These are phyloP conservation scores for Zaprionus camerounensis DNA, from an alignment of 1,140 invertebrate species.

Conservation along the genomic window DNA sequence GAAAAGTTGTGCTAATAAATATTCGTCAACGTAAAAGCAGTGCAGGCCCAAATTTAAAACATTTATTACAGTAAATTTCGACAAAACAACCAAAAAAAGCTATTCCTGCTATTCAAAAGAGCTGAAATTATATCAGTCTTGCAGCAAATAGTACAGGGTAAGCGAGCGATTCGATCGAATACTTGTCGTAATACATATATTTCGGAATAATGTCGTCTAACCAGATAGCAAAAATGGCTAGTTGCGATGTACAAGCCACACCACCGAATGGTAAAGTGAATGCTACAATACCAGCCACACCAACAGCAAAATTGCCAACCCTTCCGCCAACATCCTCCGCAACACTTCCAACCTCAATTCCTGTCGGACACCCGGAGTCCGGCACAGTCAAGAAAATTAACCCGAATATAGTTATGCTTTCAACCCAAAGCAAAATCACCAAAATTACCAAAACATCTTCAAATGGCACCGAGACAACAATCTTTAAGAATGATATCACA, in stretches of 20 bases:
- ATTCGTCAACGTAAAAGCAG: conserved; percentile 24
- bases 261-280: conserved; percentile 43
- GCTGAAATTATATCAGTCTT: conserved; percentile 59
- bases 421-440: background rate
- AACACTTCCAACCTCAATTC: background rate
- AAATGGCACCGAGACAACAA: background rate
- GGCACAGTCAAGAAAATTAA: background rate
- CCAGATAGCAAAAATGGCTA: conserved; percentile 57
- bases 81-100: conserved; percentile 37
- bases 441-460: background rate
- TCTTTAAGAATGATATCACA: background rate
- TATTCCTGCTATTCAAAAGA: conserved; percentile 32
- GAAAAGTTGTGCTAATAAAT: conserved; percentile 4
- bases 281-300: conserved; percentile 21
- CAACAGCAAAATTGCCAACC: background rate
- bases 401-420: background rate
- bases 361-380: background rate
- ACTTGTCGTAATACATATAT: background rate
- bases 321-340: background rate
- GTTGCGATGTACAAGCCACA: conserved; percentile 51
- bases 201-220: background rate
- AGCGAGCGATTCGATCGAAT: conserved; percentile 14
- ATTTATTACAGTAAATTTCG: conserved; percentile 38
- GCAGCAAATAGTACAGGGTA: conserved; percentile 61
- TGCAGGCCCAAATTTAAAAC: conserved; percentile 48